Base-by-base conservation (phyloP, 2,113 vertebrate species). In the Istiophorus platypterus region DNA sequence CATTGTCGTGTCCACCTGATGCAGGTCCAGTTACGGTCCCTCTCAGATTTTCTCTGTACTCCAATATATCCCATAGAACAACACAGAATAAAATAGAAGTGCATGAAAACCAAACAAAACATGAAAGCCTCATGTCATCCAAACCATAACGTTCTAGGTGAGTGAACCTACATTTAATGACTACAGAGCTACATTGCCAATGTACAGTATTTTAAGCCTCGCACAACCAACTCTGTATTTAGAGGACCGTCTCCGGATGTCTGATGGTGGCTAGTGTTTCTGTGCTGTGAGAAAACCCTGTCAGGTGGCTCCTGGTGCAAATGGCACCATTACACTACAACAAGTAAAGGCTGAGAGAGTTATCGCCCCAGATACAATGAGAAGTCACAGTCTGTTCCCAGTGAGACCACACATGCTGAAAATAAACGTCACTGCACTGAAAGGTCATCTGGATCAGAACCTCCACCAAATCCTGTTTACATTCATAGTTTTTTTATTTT, bases 401-500 rank as follows among this genome's bases (percentile, higher is more conserved):
- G 8, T 24, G 8, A 69, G 49, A 65, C 65, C 65, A 61, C 64
- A 65, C 31, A 72, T 1, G 29, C 42, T 13, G 24, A 42, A 34
- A 20, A 52, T 8, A 58, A 20, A 59, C 14, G 6, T 26, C 27
- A 34, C 14, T 51, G 49, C 10, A 11, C 15, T 26, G 22, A 24
- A 4, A 29, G 17, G 45, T 61, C 27, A 31, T 31, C 18, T 47
- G 31, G 24, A 29, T 78, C 57, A 27, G 29, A 68, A 2, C 49
- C n/a, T 37, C 24, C 1, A 51, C 4, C 15, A 41, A 62, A 64
- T 26, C 17, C 82, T 15, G 17, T 64, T 68, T 47, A 77, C 41
- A 75, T 79, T 85, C 64, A 87, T 73, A 73, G 66, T 72, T 58
- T 51, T 74, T 91, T 92, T 90, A 91, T 91, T 93, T 79, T 52